A percentile compares a stretch with the other conserved stretches of the same genome.
Evolutionary conservation across 2,797 vertebrate genomes (phyloP).

Genomic region (Mormyrus hasselquistii): DNA sequence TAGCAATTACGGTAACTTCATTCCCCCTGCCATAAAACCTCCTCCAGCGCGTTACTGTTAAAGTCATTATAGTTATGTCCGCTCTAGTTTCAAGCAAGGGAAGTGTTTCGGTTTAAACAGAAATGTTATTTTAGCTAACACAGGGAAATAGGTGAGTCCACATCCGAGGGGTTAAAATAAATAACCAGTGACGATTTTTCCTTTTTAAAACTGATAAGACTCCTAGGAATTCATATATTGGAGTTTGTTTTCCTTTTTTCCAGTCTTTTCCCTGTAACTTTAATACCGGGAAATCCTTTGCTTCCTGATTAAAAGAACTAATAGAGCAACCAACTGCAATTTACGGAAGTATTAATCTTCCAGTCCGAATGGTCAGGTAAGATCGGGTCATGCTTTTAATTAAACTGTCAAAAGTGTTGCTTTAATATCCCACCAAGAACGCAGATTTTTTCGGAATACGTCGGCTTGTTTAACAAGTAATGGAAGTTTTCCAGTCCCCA

Average conservation of each 20-base stretch:
- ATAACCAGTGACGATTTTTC: not conserved
- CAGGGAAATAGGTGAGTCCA: not conserved
- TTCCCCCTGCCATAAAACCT: not conserved
- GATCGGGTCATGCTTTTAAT: not conserved
- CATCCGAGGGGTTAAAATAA: not conserved
- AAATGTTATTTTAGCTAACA: not conserved
- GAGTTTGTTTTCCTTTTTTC: not conserved
- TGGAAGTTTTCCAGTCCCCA: not conserved
- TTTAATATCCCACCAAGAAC: not conserved
- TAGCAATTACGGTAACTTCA: not conserved
- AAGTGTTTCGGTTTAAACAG: not conserved
- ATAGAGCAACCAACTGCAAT: not conserved
- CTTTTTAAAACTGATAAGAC: not conserved
- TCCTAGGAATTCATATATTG: not conserved
- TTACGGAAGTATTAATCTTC: not conserved
- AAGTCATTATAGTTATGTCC: slow-evolving; percentile 8
- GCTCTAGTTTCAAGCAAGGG: not conserved
- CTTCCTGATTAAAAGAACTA: not conserved
- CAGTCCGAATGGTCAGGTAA: slow-evolving; percentile 18
- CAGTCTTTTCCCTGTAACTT: not conserved
- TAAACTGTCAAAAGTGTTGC: not conserved
- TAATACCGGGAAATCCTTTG: not conserved
- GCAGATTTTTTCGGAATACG: not conserved
- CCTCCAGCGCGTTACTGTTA: not conserved
- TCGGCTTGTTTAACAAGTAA: not conserved